Percentiles rank a stretch among this genome's conserved stretches.
Conservation (phyloP, 2,113 vertebrate genomes). For the Bettongia penicillata region DNA sequence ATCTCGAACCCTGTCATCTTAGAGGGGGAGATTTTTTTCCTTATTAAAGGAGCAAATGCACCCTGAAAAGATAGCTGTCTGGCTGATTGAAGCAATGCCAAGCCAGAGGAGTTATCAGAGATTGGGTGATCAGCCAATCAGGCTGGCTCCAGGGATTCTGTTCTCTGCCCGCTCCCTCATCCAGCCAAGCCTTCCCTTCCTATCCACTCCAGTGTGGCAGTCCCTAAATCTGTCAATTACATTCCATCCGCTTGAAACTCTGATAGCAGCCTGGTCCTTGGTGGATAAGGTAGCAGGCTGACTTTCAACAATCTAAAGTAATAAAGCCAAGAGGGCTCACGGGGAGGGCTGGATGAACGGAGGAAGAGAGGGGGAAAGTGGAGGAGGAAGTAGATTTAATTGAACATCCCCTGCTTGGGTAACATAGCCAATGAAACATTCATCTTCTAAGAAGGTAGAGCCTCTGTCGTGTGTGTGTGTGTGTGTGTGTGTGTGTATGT, state of each 20-base stretch:
- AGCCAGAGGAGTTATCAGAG: not conserved
- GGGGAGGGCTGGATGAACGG: not conserved
- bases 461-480: not conserved
- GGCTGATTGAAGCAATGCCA: not conserved
- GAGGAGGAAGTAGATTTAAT: not conserved
- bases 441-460: not conserved
- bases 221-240: conserved; percentile 10
- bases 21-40: not conserved
- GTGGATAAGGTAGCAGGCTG: not conserved
- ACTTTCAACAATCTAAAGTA: conserved; percentile 1
- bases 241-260: not conserved
- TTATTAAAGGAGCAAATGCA: not conserved
- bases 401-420: not conserved
- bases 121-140: not conserved
- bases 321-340: not conserved
- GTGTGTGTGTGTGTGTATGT: no score
- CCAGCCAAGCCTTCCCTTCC: not conserved
- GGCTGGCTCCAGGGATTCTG: not conserved
- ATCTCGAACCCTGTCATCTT: not conserved
- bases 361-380: not conserved
- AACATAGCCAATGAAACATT: not conserved
- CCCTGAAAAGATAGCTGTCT: conserved; percentile 2
- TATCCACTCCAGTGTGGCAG: not conserved
- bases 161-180: not conserved
- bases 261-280: not conserved